phyloP scores from a whole-genome alignment of 1,140 invertebrate species.

The Drosophila pachea region DNA sequence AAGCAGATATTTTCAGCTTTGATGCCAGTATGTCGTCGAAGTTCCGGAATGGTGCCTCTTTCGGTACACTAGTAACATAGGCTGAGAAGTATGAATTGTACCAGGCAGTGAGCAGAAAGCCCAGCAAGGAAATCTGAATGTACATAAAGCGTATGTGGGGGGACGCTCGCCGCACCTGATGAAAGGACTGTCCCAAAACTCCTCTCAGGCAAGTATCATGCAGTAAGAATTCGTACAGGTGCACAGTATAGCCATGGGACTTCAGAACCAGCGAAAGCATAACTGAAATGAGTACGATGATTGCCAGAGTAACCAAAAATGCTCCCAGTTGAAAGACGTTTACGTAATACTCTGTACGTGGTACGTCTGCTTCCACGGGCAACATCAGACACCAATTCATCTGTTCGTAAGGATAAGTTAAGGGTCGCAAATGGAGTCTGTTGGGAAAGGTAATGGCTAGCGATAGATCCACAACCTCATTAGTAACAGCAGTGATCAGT shows the following conservation, averaged over 20 bases:
- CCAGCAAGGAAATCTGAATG: constrained; percentile 63
- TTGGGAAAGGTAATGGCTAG: constrained; percentile 54
- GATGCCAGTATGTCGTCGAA: constrained; percentile 65
- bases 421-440: constrained; percentile 29
- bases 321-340: constrained; percentile 59
- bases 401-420: constrained; percentile 62
- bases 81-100: constrained; percentile 73
- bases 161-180: constrained; percentile 50
- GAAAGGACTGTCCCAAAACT: constrained; percentile 64
- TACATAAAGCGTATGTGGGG: constrained; percentile 57
- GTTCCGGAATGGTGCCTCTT: constrained; percentile 37
- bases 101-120: constrained; percentile 66
- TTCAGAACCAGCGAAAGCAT: constrained; percentile 40
- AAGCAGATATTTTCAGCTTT: constrained; percentile 47
- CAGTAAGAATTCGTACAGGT: constrained; percentile 50
- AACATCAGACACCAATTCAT: constrained; percentile 66
- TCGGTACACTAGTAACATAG: constrained; percentile 64
- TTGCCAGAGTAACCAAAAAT: constrained; percentile 48
- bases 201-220: constrained; percentile 67
- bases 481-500: constrained; percentile 51
- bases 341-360: constrained; percentile 58
- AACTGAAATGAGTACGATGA: constrained; percentile 44
- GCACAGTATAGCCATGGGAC: constrained; percentile 47
- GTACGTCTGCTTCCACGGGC: constrained; percentile 64
- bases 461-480: constrained; percentile 63